These are phyloP conservation scores for Polylopha cassiicola DNA, from an alignment of 2,888 invertebrate species.

Conservation along the genomic window DNA sequence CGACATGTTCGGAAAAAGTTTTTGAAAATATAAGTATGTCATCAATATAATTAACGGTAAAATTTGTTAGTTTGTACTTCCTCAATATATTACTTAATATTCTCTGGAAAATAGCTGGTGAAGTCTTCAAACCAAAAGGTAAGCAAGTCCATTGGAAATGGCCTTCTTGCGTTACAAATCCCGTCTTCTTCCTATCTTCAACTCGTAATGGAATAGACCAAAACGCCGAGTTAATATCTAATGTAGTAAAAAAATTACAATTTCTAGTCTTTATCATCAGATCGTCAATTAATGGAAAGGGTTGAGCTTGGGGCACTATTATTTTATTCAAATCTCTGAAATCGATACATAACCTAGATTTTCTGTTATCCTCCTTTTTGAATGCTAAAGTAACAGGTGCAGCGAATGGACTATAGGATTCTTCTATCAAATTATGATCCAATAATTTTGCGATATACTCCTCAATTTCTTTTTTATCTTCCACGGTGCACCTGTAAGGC, in stretches of 20 bases:
- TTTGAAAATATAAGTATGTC: too few species aligned
- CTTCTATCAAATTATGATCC: slow-evolving; percentile 13
- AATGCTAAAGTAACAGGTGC: slow-evolving; percentile 20
- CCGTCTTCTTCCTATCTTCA: slow-evolving; percentile 2
- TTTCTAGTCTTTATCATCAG: slow-evolving; percentile 1
- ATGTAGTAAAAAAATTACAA: slow-evolving; percentile 3
- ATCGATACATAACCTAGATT: too few species aligned
- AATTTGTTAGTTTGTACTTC: too few species aligned
- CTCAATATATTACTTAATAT: too few species aligned
- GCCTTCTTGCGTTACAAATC: too few species aligned
- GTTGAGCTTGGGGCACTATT: not conserved
- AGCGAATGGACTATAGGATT: slow-evolving; percentile 18
- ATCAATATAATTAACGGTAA: too few species aligned
- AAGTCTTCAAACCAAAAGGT: not conserved
- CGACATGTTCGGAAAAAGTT: too few species aligned
- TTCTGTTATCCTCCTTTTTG: slow-evolving; percentile 13
- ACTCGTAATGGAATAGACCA: slow-evolving; percentile 2
- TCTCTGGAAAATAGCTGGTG: not conserved
- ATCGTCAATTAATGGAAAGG: not conserved
- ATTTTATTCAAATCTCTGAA: not conserved
- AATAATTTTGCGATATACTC: slow-evolving; percentile 12
- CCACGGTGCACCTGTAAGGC: slow-evolving; percentile 17
- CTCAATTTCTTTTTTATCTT: slow-evolving; percentile 20
- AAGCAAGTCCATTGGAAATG: not conserved
- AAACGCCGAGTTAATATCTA: slow-evolving; percentile 4